These are phyloP conservation scores for Stenurella melanura DNA, from an alignment of 2,888 invertebrate species.

Conservation along the genomic window DNA sequence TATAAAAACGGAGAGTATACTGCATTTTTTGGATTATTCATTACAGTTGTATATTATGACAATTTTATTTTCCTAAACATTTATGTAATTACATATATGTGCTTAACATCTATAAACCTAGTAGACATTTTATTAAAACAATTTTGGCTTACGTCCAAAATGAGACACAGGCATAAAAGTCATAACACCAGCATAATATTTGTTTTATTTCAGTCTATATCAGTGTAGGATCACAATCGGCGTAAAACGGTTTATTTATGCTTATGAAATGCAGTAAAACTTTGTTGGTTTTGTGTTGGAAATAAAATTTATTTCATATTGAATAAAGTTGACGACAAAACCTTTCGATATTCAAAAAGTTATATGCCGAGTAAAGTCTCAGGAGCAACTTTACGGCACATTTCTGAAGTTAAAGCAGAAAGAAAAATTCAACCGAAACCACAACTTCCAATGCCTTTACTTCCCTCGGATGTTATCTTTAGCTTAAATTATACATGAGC, in stretches of 20 bases:
- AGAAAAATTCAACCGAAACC: constrained; percentile 47
- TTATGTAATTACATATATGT: background rate
- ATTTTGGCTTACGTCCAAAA: constrained; percentile 23
- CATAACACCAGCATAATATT: constrained; percentile 38
- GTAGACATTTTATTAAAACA: constrained; percentile 5
- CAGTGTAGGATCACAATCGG: constrained; percentile 32
- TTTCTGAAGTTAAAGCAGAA: constrained; percentile 33
- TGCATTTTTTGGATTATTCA: no score
- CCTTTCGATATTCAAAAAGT: constrained; percentile 52
- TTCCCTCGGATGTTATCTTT: constrained; percentile 22
- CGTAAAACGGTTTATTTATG: constrained; percentile 37
- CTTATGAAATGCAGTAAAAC: constrained; percentile 49
- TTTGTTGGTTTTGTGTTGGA: constrained; percentile 43
- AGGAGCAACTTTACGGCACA: constrained; percentile 37
- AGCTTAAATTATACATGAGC: constrained; percentile 22
- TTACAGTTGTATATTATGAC: background rate
- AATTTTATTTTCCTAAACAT: no score
- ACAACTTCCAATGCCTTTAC: constrained; percentile 44
- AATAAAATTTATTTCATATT: constrained; percentile 55
- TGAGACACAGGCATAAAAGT: constrained; percentile 17
- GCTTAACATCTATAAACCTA: constrained; percentile 1
- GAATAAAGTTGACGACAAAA: constrained; percentile 52
- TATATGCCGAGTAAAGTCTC: constrained; percentile 47
- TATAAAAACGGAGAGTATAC: no score
- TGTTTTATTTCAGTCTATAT: constrained; percentile 37